phyloP scores from a whole-genome alignment of 2,113 vertebrate genomes.

The Asarcornis scutulata region DNA sequence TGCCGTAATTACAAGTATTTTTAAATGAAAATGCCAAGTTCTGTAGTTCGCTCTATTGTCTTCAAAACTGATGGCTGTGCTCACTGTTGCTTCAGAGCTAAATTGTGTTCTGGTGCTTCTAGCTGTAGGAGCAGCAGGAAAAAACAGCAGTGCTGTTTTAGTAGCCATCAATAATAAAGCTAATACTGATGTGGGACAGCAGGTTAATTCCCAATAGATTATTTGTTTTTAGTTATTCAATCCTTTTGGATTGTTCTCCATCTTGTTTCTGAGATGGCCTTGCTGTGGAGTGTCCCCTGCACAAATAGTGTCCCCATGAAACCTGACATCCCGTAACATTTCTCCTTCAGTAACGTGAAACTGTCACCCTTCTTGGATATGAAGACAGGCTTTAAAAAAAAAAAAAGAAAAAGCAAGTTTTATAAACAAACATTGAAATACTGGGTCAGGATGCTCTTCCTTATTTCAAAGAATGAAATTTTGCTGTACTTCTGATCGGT shows the following conservation, averaged over 20 bases:
- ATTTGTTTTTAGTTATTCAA: neutral
- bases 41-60: neutral
- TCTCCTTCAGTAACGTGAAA: constrained; percentile 17
- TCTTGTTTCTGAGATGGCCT: constrained; percentile 1
- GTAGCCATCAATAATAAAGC: neutral
- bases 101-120: neutral
- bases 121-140: neutral
- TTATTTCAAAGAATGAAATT: constrained; percentile 12
- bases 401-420: neutral
- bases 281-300: neutral
- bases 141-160: neutral
- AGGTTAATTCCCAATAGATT: neutral
- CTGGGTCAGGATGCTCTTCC: constrained; percentile 2
- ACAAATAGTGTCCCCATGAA: neutral
- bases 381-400: neutral
- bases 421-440: neutral
- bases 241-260: neutral
- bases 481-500: constrained; percentile 37
- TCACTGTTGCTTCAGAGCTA: constrained; percentile 13
- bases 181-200: neutral
- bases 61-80: neutral
- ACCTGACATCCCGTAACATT: neutral
- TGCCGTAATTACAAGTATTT: constrained; percentile 8
- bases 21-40: neutral
- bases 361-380: neutral